Base-by-base conservation (phyloP, 2,113 vertebrate species). In the Hemiprocne comata region DNA sequence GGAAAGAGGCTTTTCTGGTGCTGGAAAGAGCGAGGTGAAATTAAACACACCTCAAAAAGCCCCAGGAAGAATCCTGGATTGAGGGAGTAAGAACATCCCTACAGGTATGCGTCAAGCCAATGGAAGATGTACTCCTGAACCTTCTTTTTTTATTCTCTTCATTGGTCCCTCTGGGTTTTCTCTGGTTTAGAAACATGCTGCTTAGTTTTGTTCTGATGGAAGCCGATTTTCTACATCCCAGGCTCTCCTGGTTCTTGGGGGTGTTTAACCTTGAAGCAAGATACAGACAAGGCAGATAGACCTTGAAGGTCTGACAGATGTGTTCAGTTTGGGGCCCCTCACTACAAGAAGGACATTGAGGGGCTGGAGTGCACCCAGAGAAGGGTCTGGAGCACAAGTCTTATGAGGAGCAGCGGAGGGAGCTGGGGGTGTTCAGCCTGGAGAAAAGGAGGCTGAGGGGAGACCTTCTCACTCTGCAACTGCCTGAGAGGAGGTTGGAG, bases 121-220 rank as follows among this genome's bases (percentile, higher is more conserved):
- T 0, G 1, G 17, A 20, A 72, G 6, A 57, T 6, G 60, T 53
- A 36, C 5, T 26, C 4, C 42, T 15, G 57, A 58, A 46, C 5
- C 3, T 40, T 6, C 3, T 23, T 46, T 67, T 40, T 70, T 66
- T 7, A 25, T 5, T 48, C 23, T 86, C 57, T 50, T 67, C 24
- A 18, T 25, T 8, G 62, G 2, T 26, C 66, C 3, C 15, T 50
- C 53, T 57, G 23, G 5, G 1, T 46, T 50, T 87, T 64, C 33
- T 18, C 24, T 70, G 15, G 15, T 86, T 66, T 82, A 48, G 57
- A 21, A 57, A 7, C 21, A 48, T 7, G 15, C 33, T 11, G 14
- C 7, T 38, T 48, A 11, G 11, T 36, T 82, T 66, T n/a, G 3
- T 74, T 66, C 57, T 74, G 7, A 8, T 66, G 25, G 14, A 42